These are phyloP conservation scores for Barypeithes pellucidus DNA, from an alignment of 2,888 invertebrate genomes.

Conservation along the genomic window DNA sequence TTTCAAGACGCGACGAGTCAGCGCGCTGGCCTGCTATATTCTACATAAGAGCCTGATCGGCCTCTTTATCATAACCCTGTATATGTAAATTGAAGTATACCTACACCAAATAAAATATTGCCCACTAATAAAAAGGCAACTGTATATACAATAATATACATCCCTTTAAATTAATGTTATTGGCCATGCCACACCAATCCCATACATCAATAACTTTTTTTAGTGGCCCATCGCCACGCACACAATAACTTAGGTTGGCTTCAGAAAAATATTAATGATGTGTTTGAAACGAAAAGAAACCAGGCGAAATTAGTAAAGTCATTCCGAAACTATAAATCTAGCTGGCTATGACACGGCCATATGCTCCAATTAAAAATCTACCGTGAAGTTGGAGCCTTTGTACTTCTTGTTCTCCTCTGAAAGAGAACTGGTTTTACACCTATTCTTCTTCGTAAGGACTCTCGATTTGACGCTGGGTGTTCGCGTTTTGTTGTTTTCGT, in stretches of 20 bases:
- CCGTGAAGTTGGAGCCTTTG: constrained; percentile 51
- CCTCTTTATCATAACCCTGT: too few species aligned
- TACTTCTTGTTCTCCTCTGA: constrained; percentile 31
- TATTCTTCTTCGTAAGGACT: constrained; percentile 23
- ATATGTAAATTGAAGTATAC: too few species aligned
- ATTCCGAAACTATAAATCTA: constrained; percentile 54
- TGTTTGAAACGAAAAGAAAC: constrained; percentile 51
- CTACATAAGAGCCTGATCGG: too few species aligned
- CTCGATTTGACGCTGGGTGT: constrained; percentile 21
- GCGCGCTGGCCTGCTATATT: too few species aligned
- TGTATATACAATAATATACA: constrained; percentile 12
- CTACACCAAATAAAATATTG: too few species aligned
- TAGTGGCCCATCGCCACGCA: constrained; percentile 48
- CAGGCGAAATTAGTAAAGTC: constrained; percentile 53
- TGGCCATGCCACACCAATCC: constrained; percentile 34
- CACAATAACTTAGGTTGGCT: constrained; percentile 47
- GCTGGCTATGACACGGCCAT: constrained; percentile 65
- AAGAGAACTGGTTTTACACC: constrained; percentile 39
- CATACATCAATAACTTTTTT: constrained; percentile 48
- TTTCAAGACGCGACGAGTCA: too few species aligned
- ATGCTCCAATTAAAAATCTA: constrained; percentile 66
- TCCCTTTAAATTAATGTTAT: constrained; percentile 45
- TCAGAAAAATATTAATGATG: constrained; percentile 53
- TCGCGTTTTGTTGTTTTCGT: background rate
- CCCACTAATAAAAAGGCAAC: constrained; percentile 10